A percentile compares a stretch with the other conserved stretches of the same genome.
These are phyloP conservation scores for Aphelinus certus DNA, from an alignment of 1,140 invertebrate species.

Conservation along the genomic window DNA sequence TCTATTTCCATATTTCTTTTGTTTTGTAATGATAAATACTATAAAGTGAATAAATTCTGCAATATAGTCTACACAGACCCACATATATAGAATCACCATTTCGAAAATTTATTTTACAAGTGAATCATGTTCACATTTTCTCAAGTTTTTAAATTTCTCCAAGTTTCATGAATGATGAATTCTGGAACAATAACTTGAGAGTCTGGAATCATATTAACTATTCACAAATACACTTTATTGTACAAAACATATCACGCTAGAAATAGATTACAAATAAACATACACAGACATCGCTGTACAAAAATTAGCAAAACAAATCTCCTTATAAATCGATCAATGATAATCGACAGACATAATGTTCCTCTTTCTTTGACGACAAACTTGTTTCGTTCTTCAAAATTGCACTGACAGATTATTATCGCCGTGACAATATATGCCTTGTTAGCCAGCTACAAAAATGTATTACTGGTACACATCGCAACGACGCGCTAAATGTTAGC, in stretches of 20 bases:
- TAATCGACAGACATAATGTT: constrained; percentile 14
- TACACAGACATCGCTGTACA: constrained; percentile 48
- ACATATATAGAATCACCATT: too few relatives aligned
- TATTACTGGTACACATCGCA: neutral
- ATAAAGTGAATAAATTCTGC: neutral
- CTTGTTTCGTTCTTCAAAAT: too few relatives aligned
- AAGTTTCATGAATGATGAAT: too few relatives aligned
- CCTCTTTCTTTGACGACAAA: neutral
- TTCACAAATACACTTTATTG: constrained; percentile 50
- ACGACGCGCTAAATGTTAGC: neutral
- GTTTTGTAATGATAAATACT: neutral
- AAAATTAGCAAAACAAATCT: constrained; percentile 35
- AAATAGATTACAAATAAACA: constrained; percentile 43
- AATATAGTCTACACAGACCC: too few relatives aligned
- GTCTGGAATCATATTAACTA: neutral
- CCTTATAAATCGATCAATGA: constrained; percentile 37
- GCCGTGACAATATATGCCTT: too few relatives aligned
- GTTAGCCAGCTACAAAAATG: too few relatives aligned
- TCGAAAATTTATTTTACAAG: too few relatives aligned
- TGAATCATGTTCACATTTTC: too few relatives aligned
- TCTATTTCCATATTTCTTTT: neutral
- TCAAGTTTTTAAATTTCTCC: too few relatives aligned
- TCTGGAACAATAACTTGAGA: neutral
- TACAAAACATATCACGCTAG: constrained; percentile 56
- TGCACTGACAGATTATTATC: too few relatives aligned